Evolutionary conservation across 2,113 vertebrate genomes (phyloP).

Genomic region (Caranx melampygus): DNA sequence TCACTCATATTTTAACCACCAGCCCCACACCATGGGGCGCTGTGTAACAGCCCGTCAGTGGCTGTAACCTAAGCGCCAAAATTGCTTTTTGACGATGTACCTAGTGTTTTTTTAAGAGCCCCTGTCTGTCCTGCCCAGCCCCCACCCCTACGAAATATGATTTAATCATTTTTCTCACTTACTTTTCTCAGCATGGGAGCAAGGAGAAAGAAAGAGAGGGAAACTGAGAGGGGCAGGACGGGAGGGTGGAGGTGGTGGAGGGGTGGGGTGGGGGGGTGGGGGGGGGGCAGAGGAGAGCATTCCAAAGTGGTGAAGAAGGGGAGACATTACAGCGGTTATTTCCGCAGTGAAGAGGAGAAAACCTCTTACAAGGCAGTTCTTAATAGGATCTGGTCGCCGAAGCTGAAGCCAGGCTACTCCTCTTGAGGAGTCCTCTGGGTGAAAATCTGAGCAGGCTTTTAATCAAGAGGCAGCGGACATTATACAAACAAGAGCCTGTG

Average conservation of each 20-base stretch:
- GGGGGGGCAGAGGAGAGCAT: slow-evolving; percentile 65
- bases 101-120: slow-evolving; percentile 85
- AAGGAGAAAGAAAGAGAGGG: slow-evolving; percentile 39
- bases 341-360: slow-evolving; percentile 73
- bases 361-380: slow-evolving; percentile 74
- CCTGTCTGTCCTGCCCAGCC: slow-evolving; percentile 59
- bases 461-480: slow-evolving; percentile 69
- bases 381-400: slow-evolving; percentile 71
- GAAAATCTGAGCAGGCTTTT: slow-evolving; percentile 71
- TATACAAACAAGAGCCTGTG: slow-evolving; percentile 67
- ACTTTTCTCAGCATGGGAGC: slow-evolving; percentile 85
- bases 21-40: slow-evolving; percentile 81
- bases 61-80: slow-evolving; percentile 83
- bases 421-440: slow-evolving; percentile 75
- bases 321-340: slow-evolving; percentile 78
- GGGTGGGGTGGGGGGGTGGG: slow-evolving; percentile 3
- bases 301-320: slow-evolving; percentile 81
- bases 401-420: slow-evolving; percentile 68
- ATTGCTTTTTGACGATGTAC: slow-evolving; percentile 87
- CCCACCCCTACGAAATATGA: slow-evolving; percentile 67
- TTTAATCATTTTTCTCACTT: slow-evolving; percentile 88
- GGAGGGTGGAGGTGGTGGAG: background rate
- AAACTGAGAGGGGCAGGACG: slow-evolving; percentile 42
- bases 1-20: slow-evolving; percentile 87
- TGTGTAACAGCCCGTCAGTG: slow-evolving; percentile 83